phyloP scores from a whole-genome alignment of 2,113 vertebrate genomes.

The Hydropotes inermis region DNA sequence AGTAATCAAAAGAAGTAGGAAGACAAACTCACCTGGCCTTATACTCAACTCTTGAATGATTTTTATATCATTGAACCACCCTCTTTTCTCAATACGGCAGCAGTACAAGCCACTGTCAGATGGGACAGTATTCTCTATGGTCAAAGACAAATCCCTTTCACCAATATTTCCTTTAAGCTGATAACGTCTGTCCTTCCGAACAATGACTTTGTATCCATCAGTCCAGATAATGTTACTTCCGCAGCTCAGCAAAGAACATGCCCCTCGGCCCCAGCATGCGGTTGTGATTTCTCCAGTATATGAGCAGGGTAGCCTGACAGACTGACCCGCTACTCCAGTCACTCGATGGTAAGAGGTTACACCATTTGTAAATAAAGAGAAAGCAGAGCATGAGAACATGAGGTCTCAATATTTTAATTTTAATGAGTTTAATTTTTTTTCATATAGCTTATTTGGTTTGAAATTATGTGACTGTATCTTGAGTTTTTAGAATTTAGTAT shows the following conservation, averaged over 20 bases:
- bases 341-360: neutral
- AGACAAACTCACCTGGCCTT: slow-evolving; percentile 66
- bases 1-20: neutral
- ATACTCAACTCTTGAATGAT: slow-evolving; percentile 31
- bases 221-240: slow-evolving; percentile 75
- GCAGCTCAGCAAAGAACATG: slow-evolving; percentile 74
- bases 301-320: slow-evolving; percentile 81
- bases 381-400: neutral
- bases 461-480: neutral
- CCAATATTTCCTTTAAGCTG: slow-evolving; percentile 66
- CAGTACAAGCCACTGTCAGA: slow-evolving; percentile 84
- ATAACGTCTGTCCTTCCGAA: slow-evolving; percentile 66
- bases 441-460: neutral
- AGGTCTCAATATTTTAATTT: neutral
- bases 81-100: slow-evolving; percentile 83
- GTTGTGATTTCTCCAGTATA: slow-evolving; percentile 21
- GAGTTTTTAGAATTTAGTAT: neutral
- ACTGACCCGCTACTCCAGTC: slow-evolving; percentile 75
- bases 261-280: slow-evolving; percentile 84
- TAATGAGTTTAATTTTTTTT: neutral
- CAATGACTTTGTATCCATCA: slow-evolving; percentile 30
- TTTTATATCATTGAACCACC: slow-evolving; percentile 84
- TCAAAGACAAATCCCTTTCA: slow-evolving; percentile 84
- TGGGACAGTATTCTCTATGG: slow-evolving; percentile 64
- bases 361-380: neutral